Percentiles rank a stretch among this genome's conserved stretches.
Conservation (phyloP, 2,797 vertebrate genomes). For the Propithecus deckenii region DNA sequence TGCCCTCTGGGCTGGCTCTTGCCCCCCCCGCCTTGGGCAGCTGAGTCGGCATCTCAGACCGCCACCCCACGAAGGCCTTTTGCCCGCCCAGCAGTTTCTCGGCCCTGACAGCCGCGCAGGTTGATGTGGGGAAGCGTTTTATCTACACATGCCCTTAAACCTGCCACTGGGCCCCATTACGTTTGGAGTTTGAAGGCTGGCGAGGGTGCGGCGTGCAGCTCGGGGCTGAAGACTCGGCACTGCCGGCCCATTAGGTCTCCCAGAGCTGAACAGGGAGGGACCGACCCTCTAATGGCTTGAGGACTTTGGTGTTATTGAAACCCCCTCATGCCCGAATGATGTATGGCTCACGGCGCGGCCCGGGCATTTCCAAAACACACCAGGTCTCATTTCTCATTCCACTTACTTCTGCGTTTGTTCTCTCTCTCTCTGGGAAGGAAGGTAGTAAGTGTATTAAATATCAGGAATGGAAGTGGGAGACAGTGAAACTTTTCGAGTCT, state of each 20-base stretch:
- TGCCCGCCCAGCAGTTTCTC: fast-evolving
- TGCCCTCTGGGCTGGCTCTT: neutral
- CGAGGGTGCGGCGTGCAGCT: fast-evolving
- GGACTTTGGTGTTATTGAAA: neutral
- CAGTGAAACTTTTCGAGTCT: neutral
- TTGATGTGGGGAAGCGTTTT: fast-evolving
- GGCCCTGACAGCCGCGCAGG: neutral
- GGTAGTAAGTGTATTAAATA: neutral
- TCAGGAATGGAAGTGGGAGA: neutral
- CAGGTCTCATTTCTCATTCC: neutral
- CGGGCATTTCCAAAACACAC: neutral
- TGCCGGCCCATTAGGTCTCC: neutral
- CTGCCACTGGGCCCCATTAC: neutral
- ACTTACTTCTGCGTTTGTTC: neutral
- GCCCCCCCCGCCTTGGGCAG: no score
- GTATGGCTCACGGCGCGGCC: fast-evolving
- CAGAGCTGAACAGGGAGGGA: neutral
- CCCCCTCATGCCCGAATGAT: neutral
- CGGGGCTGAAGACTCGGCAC: neutral
- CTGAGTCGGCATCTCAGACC: neutral
- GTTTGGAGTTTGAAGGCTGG: neutral
- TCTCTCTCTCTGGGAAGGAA: neutral
- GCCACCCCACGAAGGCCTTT: neutral
- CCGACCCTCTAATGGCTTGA: neutral
- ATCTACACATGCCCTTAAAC: neutral